Evolutionary conservation across 2,888 invertebrate genomes (phyloP), one percentile per base, ranked within the genome.

Genomic region (Baronia brevicornis): DNA sequence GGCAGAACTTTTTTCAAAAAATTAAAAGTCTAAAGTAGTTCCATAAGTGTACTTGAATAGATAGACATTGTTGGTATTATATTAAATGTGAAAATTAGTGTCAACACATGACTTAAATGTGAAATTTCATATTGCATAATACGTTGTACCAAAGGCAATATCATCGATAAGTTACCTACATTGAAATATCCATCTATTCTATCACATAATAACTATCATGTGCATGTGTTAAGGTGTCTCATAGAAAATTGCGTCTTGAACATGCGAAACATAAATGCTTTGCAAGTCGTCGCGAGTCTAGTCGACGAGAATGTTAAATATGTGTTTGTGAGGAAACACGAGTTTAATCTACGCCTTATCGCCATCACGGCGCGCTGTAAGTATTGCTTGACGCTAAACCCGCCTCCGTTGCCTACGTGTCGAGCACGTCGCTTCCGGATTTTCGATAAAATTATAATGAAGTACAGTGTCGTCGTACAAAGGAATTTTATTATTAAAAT

Each of bases 271-370:
- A 74, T 73, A 78, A 77, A 75, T 77, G 74, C 57, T 61, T 50
- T 48, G 65, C 60, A 54, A 57, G 61, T 59, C 69, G 74, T 71
- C 71, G 68, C 71, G 60, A 57, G 53, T 57, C 58, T 66, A 60
- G 63, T 61, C 60, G 61, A 59, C 51, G 64, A 54, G 74, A 71
- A 75, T 71, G 74, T 68, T 70, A 68, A 77, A 73, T 72, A 75
- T 71, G 70, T 74, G 72, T 68, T 69, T 68, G 75, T 67, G 67
- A 56, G 74, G 61, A 74, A 77, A 78, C 78, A 75, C 51, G 60
- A 60, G 73, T 77, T 77, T 79, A 79, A 79, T 80, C 79, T 79
- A 60, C 65, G 67, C 73, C 71, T 75, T 78, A 77, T 77, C 77
- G 67, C 55, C 50, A 51, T 48, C 49, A 47, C 50, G 45, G 43